A percentile compares a stretch with the other conserved stretches of the same genome.
These are phyloP conservation scores for Vespertilio murinus DNA, from an alignment of 2,797 vertebrate genomes.

Conservation along the genomic window DNA sequence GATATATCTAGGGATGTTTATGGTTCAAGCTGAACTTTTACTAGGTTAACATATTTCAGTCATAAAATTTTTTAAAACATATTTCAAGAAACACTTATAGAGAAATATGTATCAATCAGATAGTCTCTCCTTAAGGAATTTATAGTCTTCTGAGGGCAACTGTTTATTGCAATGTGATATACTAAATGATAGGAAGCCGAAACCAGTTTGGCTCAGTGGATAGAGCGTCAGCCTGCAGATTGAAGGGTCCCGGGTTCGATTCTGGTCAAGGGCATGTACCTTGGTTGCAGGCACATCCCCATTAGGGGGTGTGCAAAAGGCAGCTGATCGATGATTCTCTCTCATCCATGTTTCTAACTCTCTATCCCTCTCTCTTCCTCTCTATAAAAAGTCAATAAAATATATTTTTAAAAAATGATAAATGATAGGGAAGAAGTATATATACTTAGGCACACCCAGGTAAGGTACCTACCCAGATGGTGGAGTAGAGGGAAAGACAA, in stretches of 20 bases:
- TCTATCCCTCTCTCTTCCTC: too few relatives aligned
- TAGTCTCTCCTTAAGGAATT: not conserved
- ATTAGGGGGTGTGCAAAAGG: too few relatives aligned
- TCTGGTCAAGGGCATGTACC: too few relatives aligned
- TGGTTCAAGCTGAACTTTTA: conserved; percentile 34
- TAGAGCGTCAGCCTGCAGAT: too few relatives aligned
- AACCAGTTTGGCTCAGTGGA: too few relatives aligned
- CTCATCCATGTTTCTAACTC: too few relatives aligned
- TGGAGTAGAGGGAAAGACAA: not conserved
- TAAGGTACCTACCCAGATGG: not conserved
- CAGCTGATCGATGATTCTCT: too few relatives aligned
- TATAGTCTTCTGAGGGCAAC: not conserved
- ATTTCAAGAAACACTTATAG: conserved; percentile 44
- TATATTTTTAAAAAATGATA: not conserved
- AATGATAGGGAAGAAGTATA: not conserved
- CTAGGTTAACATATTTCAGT: conserved; percentile 30
- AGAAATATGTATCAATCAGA: conserved; percentile 2
- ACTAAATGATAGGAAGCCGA: too few relatives aligned
- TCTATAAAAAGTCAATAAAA: too few relatives aligned
- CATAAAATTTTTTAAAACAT: not conserved
- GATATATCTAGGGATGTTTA: not conserved
- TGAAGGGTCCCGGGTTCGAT: too few relatives aligned
- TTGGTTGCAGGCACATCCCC: too few relatives aligned
- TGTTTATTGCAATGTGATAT: not conserved
- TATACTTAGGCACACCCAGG: not conserved